Base-by-base conservation (phyloP, 2,888 invertebrate species). In the Microdon myrmicae region DNA sequence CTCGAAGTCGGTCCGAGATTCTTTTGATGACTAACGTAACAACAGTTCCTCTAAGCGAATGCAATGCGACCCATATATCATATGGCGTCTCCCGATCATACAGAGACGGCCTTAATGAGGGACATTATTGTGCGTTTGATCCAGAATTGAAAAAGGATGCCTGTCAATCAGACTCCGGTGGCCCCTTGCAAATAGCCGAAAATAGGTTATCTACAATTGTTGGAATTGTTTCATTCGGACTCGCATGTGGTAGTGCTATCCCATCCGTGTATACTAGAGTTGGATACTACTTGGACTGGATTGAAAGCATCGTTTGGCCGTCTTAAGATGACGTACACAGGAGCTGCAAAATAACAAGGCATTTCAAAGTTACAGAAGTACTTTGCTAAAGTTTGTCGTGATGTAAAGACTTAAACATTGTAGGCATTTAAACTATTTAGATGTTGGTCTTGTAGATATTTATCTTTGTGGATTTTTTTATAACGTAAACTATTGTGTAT, bases 241-340 rank as follows among this genome's bases (percentile, higher is more conserved):
- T 56, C 1, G 55, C 67, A 6, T 70, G 71, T 51, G 70, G 34
- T 0, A 48, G 67, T 2, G 13, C 23, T 1, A 34, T 68, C 7
- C 73, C 73, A 1, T 56, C 68, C 3, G 70, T 74, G 3, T 74
- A 71, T 37, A 56, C 68, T 0, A 43, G 70, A 19, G 72, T 74
- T 0, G 64, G 71, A 0, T 66, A 49, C 38, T 74, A 70, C 22
- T 43, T 73, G 37, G 64, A 70, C 19, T 74, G 71, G 71, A 71
- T 74, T 25, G 74, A 74, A 47, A 14, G 37, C 3, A 53, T 70
- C 14, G 73, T 71, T 9, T 74, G 74, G 74, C 69, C 70, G 9
- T 55, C 51, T 10, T 29, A 37, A 25, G n/a, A n/a, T n/a, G n/a
- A n/a, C n/a, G n/a, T n/a, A n/a, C n/a, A n/a, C n/a, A n/a, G n/a